These are phyloP conservation scores for Acanthisitta chloris DNA, from an alignment of 2,113 vertebrate genomes.

Conservation along the genomic window DNA sequence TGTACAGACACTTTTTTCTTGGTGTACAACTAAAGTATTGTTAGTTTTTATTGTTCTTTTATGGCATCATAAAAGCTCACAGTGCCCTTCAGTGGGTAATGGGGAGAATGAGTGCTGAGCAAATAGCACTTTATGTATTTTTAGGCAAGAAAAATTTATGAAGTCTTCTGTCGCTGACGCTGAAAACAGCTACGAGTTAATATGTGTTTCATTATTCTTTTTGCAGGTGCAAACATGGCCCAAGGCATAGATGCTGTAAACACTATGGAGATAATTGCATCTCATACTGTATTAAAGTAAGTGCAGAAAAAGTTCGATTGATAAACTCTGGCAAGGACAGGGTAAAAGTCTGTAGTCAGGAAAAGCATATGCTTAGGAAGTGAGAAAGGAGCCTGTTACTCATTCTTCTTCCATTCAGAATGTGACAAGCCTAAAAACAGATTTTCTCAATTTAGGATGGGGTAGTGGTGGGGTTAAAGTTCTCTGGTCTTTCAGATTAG, in stretches of 20 bases:
- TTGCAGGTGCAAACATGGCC: slow-evolving; percentile 92
- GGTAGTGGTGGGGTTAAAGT: not conserved
- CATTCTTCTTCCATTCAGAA: slow-evolving; percentile 11
- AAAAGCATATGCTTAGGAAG: not conserved
- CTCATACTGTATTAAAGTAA: slow-evolving; percentile 97
- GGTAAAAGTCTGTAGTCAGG: not conserved
- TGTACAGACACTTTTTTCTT: not conserved
- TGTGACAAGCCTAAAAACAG: slow-evolving; percentile 13
- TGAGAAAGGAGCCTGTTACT: slow-evolving; percentile 12
- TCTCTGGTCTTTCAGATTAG: not conserved
- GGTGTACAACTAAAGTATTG: slow-evolving; percentile 8
- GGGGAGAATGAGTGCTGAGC: not conserved
- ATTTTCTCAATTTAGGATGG: not conserved
- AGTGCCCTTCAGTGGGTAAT: not conserved
- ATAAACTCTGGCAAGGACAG: not conserved
- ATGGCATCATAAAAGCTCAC: slow-evolving; percentile 34
- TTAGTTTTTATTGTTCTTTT: slow-evolving; percentile 47
- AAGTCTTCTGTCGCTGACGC: not conserved
- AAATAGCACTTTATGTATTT: slow-evolving; percentile 11
- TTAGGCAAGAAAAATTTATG: slow-evolving; percentile 1
- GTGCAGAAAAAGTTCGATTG: slow-evolving; percentile 47
- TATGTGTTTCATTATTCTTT: slow-evolving; percentile 44
- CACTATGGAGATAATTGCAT: slow-evolving; percentile 98
- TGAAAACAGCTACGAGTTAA: not conserved
- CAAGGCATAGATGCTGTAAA: slow-evolving; percentile 97